Base-by-base conservation (phyloP, 2,797 vertebrate species). In the Hipposideros larvatus region DNA sequence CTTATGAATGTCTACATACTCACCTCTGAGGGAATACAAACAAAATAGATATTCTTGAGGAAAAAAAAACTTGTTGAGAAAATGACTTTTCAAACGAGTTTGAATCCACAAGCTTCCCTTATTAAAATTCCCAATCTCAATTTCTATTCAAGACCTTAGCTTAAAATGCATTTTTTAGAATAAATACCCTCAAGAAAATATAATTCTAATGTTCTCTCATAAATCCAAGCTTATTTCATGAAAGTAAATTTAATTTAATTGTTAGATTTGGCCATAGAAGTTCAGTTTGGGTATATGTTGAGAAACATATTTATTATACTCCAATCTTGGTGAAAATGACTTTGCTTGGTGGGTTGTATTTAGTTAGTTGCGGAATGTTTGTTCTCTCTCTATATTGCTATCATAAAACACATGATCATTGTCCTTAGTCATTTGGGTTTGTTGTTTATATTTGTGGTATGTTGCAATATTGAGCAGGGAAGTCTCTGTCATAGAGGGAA, bases 381-480 rank as follows among this genome's bases (percentile, higher is more conserved):
- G 73, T 57, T 91, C 59, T 82, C 53, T 37, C 18, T 78, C 75
- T 3, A 5, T 37, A 65, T 7, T 34, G 57, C 86, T 93, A 28
- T 90, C 84, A 95, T 61, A 65, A 94, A 93, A 90, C 68, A 94
- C 51, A 77, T 19, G 80, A 87, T 80, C 78, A 66, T 22, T 78
- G 57, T 93, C 91, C 73, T 31, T 3, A 87, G 71, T 34, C 74
- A 78, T 91, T 77, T 94, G 74, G 61, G 34, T 95, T 95, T 74
- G 66, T 55, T 96, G 91, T 94, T 97, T 97, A 78, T 55, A 55
- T 77, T 46, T 57, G 51, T 94, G 41, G 92, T 51, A 92, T 87
- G 51, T 89, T 85, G 84, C 79, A 97, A 93, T 91, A 87, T 37
- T 83, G 74, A 93, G 46, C 63, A 87, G 48, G 43, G 79, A 96